Base-by-base conservation (phyloP, 2,113 vertebrate species). In the Trichomycterus rosablanca region DNA sequence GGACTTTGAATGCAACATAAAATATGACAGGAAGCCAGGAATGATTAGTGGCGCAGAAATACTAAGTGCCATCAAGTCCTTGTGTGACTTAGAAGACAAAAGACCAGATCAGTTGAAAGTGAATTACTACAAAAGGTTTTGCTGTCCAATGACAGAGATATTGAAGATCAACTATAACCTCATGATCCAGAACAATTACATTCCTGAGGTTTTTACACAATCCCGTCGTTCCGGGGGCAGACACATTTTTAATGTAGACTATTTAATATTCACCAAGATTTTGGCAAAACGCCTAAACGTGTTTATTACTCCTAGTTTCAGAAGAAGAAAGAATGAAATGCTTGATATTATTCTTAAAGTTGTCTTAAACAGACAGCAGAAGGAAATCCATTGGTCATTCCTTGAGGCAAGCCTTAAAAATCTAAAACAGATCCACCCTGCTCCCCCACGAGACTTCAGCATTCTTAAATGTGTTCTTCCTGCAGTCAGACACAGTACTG, bases 221-320 rank as follows among this genome's bases (percentile, higher is more conserved):
- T n/a, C n/a, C n/a, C n/a, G n/a, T n/a, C n/a, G 1, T 15, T n/a
- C 4, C 10, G 6, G 8, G 48, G 14, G 37, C 9, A 16, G 1
- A 7, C 4, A 16, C 15, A 49, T n/a, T 28, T 59, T 48, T 20
- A 59, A 35, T 3, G 20, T 35, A 46, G 19, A 46, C 4, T 59
- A 59, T 48, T 32, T 59, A 30, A 59, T 35, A 35, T 59, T 59
- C 1, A 11, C 43, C 10, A 26, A 2, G 3, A 59, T 59, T 59
- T 28, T 59, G 32, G n/a, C n/a, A n/a, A n/a, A n/a, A n/a, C n/a
- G n/a, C n/a, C n/a, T n/a, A n/a, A n/a, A n/a, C n/a, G n/a, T 3
- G 7, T 48, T 35, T 16, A 19, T 59, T 15, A 48, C 19, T 5
- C 12, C 43, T 19, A 23, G 28, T 16, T 23, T 48, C 20, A 59